Evolutionary conservation across 2,797 vertebrate species (phyloP), one percentile per base, ranked within the genome.

Genomic region (Neopelma chrysocephalum): DNA sequence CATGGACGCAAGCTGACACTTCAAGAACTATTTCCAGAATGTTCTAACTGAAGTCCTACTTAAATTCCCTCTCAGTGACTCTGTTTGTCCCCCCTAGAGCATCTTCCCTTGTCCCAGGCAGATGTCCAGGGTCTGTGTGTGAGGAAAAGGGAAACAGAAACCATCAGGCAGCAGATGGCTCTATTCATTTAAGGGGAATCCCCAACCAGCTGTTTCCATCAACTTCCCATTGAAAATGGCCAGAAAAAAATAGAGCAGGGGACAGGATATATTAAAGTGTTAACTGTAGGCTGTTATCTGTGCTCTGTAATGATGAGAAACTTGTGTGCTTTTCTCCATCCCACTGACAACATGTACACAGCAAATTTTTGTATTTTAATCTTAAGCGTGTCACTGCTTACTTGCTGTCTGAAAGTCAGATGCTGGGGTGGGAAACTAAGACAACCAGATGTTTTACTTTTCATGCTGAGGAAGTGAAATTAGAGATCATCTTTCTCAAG

Each of bases 381-480:
- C 95, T 87, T 11, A 20, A 62, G 73, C 73, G 36, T 96, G 60
- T 76, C 89, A 62, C 56, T 94, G 79, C 68, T 94, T 73, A 69
- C 87, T 97, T 75, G 61, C 34, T 81, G 5, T 29, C 89, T 87
- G 71, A 57, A 89, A 95, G 91, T 94, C 87, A 92, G 82, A 79
- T 95, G 94, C 90, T 18, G 4, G 79, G 68, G 72, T 95, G 90
- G 93, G 89, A 96, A 94, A 50, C 65, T 81, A 58, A 94, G 90
- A 93, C 79, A 91, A 83, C 48, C 95, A 96, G 94, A 95, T 96
- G 91, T 94, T 96, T 86, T 83, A 89, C 76, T 94, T 94, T 95
- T 94, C 90, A 73, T 96, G 94, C 93, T 94, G 95, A 96, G 95
- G 93, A 94, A 91, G 85, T 94, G 94, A 96, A 96, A 95, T 96